phyloP scores from a whole-genome alignment of 2,113 vertebrate species.

The Ochotona curzoniae region DNA sequence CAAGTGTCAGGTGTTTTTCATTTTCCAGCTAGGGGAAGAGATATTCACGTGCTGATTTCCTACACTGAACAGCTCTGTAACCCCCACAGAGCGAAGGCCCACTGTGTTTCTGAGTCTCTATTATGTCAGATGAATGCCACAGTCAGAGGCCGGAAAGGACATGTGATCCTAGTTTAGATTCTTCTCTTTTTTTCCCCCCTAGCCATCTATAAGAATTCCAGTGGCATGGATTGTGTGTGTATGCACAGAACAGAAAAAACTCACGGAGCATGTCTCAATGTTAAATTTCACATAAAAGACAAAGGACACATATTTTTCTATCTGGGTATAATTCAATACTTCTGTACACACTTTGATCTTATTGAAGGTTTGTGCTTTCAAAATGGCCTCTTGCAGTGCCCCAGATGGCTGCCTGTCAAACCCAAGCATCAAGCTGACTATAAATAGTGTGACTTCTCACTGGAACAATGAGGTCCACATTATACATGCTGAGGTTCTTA shows the following conservation, averaged over 20 bases:
- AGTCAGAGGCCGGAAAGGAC: slow-evolving; percentile 68
- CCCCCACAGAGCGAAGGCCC: slow-evolving; percentile 66
- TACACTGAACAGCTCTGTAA: slow-evolving; percentile 77
- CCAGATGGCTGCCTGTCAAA: slow-evolving; percentile 76
- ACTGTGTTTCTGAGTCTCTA: slow-evolving; percentile 69
- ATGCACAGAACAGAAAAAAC: slow-evolving; percentile 57
- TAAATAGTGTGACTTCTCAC: slow-evolving; percentile 53
- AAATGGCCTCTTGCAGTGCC: slow-evolving; percentile 65
- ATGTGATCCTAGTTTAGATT: slow-evolving; percentile 66
- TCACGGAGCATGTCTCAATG: slow-evolving; percentile 55
- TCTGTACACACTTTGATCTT: slow-evolving; percentile 74
- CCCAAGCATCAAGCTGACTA: slow-evolving; percentile 43
- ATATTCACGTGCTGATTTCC: slow-evolving; percentile 71
- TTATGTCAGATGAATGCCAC: slow-evolving; percentile 74
- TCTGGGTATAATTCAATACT: slow-evolving; percentile 74
- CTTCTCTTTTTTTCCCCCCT: not conserved
- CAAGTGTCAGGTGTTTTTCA: slow-evolving; percentile 80
- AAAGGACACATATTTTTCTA: slow-evolving; percentile 54
- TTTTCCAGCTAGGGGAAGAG: slow-evolving; percentile 77
- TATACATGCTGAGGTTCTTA: slow-evolving; percentile 55
- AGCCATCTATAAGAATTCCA: slow-evolving; percentile 49
- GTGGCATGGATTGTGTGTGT: slow-evolving; percentile 51
- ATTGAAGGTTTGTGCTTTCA: slow-evolving; percentile 74
- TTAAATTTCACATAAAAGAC: slow-evolving; percentile 68
- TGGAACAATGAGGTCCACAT: slow-evolving; percentile 59